Evolutionary conservation across 2,113 vertebrate species (phyloP), one percentile per base, ranked within the genome.

Genomic region (Bujurquina vittata): DNA sequence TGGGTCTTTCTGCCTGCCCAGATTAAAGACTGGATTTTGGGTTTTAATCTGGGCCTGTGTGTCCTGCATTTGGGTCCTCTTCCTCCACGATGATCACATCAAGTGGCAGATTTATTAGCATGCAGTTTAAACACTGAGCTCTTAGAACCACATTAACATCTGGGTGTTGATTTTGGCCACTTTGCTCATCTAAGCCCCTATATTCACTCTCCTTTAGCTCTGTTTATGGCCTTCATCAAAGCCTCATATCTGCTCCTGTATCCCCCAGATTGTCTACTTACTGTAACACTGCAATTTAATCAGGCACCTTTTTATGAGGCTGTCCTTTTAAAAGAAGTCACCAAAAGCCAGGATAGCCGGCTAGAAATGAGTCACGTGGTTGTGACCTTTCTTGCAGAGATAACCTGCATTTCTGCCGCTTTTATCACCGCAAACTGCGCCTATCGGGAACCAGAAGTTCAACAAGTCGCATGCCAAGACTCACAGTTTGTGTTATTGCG

Each of bases 181-280:
- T 23, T 2, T 69, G 65, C 65, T 49, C 43, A 69, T 52, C 65
- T 9, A 69, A 69, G 43, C 29, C 17, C 15, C 23, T 49, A 17
- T 7, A 31, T 72, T 0, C 23, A 20, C 23, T 52, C 23, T 52
- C 17, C 18, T 26, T 72, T 26, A 12, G 43, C 43, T 72, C 43
- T 31, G 43, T 52, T 72, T 72, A 20, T 72, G 43, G 3, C 52
- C 63, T 69, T 18, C 43, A 69, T 29, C 20, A 69, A 52, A 49
- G 29, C 0, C 0, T 29, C 15, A 67, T 9, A 69, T 22, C 29
- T 0, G 23, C 46, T 72, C 0, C 8, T 23, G 0, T 43, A 40
- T 43, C 23, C n/a, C 62, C 0, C 35, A 65, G 10, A 52, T 72
- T n/a, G 65, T 46, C 37, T 46, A 18, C 49, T 52, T 52, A 15